Conservation (phyloP, 2,888 invertebrate species). For the Ceriagrion tenellum region DNA sequence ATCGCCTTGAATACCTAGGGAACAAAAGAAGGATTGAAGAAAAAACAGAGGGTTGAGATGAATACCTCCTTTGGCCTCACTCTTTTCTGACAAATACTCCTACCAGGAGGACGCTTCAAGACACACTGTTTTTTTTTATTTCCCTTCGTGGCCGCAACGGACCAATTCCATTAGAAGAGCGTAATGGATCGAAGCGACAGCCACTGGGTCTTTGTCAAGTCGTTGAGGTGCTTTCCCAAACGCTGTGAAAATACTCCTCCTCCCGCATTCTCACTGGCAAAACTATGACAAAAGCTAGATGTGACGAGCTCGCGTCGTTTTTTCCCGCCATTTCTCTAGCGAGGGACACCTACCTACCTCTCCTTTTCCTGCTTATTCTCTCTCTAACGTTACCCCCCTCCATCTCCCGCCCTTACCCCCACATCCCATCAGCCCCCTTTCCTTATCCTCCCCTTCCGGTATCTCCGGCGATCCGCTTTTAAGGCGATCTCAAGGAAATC, state of each 20-base stretch:
- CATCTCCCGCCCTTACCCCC: no score
- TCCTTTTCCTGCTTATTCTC: no score
- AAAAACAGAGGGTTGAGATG: neutral
- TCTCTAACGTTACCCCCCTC: no score
- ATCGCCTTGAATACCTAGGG: neutral
- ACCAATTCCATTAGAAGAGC: conserved; percentile 25
- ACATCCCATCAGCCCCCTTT: neutral
- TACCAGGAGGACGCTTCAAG: neutral
- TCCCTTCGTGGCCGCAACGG: neutral
- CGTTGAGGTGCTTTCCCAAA: neutral
- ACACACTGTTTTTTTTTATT: neutral
- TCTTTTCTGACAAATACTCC: neutral
- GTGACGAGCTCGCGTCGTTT: neutral
- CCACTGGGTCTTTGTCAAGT: neutral
- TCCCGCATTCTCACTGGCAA: neutral
- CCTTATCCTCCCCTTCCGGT: neutral
- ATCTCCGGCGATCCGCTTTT: neutral
- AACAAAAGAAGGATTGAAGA: neutral
- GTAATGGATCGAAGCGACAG: conserved; percentile 30
- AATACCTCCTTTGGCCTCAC: neutral
- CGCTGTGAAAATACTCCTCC: neutral
- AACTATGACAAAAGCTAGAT: neutral
- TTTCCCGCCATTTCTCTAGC: neutral
- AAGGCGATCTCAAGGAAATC: neutral
- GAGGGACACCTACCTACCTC: neutral